Conservation (phyloP, 2,797 vertebrate genomes). For the Dicrostonyx torquatus region DNA sequence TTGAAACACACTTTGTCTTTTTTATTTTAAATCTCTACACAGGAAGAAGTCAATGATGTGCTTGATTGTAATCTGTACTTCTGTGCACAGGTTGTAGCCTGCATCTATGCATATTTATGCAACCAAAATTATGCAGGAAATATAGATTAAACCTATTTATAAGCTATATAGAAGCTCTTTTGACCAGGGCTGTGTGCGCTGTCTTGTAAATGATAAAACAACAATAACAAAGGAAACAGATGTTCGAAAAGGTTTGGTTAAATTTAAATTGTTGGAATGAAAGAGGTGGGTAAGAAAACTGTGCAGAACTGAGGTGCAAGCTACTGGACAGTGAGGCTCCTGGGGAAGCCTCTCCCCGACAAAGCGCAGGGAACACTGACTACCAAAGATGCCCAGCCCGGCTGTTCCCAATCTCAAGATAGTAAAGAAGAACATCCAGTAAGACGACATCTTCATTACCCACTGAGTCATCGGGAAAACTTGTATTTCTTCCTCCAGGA, state of each 20-base stretch:
- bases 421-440: not conserved
- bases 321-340: not conserved
- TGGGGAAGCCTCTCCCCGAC: not conserved
- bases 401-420: not conserved
- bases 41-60: not conserved
- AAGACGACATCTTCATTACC: not conserved
- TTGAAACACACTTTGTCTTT: slow-evolving; percentile 42
- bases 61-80: not conserved
- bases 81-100: not conserved
- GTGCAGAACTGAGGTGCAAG: not conserved
- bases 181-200: not conserved
- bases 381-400: not conserved
- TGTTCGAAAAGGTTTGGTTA: not conserved
- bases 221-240: not conserved
- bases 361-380: not conserved
- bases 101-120: not conserved
- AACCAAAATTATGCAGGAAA: slow-evolving; percentile 3
- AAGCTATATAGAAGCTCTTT: not conserved
- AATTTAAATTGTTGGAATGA: slow-evolving; percentile 23
- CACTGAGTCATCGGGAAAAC: not conserved
- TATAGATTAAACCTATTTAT: not conserved
- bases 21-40: not conserved
- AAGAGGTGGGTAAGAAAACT: not conserved
- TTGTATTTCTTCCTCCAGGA: slow-evolving; percentile 3
- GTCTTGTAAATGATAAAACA: not conserved